A percentile compares a stretch with the other conserved stretches of the same genome.
phyloP scores from a whole-genome alignment of 1,140 invertebrate species.

The Physella acuta region DNA sequence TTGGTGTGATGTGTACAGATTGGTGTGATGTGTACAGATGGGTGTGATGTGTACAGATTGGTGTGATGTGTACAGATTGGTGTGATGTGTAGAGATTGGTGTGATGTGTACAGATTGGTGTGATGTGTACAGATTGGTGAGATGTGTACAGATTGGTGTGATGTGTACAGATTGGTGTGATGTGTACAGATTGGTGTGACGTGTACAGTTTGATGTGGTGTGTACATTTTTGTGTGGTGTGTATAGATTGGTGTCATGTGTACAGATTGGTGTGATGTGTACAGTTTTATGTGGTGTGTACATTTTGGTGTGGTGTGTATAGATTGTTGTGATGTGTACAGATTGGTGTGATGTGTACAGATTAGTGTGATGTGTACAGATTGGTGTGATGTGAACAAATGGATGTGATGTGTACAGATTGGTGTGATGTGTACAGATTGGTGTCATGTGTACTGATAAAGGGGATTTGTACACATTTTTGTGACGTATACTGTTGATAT shows the following conservation, averaged over 20 bases:
- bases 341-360: neutral
- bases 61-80: neutral
- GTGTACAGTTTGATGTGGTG: neutral
- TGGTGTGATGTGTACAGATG: neutral
- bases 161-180: neutral
- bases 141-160: neutral
- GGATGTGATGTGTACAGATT: too few relatives aligned
- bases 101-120: neutral
- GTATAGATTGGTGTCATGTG: neutral
- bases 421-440: too few relatives aligned
- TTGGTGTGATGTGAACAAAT: too few relatives aligned
- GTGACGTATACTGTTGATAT: too few relatives aligned
- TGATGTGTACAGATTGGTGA: conserved; percentile 7
- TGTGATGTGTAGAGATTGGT: neutral
- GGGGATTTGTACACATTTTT: too few relatives aligned
- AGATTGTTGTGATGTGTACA: neutral
- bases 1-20: neutral
- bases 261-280: neutral
- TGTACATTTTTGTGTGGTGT: neutral
- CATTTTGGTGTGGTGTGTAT: neutral
- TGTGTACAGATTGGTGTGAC: neutral
- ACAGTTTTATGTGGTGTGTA: neutral
- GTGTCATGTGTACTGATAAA: too few relatives aligned
- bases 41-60: neutral
- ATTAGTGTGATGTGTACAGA: neutral